phyloP scores from a whole-genome alignment of 2,888 invertebrate species.

The Autographa pulchrina region DNA sequence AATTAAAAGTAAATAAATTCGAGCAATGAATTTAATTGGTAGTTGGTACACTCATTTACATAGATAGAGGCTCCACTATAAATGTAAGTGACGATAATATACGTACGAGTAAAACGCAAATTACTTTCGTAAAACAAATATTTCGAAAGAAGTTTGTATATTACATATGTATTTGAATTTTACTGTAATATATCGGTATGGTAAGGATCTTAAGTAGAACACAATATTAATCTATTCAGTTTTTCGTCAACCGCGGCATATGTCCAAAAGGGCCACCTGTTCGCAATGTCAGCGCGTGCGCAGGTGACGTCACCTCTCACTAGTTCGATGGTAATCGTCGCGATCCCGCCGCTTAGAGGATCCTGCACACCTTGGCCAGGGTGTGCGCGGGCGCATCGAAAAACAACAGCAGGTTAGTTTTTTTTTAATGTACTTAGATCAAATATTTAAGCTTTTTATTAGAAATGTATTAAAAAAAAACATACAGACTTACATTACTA shows the following conservation, averaged over 20 bases:
- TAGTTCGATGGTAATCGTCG: slow-evolving; percentile 39
- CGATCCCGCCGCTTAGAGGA: slow-evolving; percentile 13
- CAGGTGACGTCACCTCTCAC: slow-evolving; percentile 31
- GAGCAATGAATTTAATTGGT: slow-evolving; percentile 10
- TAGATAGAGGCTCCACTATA: slow-evolving; percentile 28
- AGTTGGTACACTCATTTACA: slow-evolving; percentile 27
- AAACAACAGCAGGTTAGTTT: background rate
- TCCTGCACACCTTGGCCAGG: slow-evolving; percentile 30
- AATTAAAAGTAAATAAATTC: slow-evolving; percentile 37
- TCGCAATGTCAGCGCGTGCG: slow-evolving; percentile 17
- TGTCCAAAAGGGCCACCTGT: slow-evolving; percentile 8
- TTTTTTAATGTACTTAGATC: no score
- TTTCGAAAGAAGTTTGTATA: no score
- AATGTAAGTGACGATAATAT: background rate
- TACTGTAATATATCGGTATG: background rate
- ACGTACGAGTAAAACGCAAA: background rate
- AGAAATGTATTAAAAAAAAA: no score
- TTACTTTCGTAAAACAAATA: background rate
- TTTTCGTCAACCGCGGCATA: slow-evolving; percentile 20
- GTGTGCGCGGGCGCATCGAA: slow-evolving; percentile 3
- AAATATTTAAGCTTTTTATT: no score
- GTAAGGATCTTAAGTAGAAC: background rate
- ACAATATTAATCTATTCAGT: background rate
- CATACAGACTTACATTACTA: no score
- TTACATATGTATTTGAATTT: no score